Evolutionary conservation across 2,113 vertebrate genomes (phyloP), one percentile per base, ranked within the genome.

Genomic region (Tamias sibiricus): DNA sequence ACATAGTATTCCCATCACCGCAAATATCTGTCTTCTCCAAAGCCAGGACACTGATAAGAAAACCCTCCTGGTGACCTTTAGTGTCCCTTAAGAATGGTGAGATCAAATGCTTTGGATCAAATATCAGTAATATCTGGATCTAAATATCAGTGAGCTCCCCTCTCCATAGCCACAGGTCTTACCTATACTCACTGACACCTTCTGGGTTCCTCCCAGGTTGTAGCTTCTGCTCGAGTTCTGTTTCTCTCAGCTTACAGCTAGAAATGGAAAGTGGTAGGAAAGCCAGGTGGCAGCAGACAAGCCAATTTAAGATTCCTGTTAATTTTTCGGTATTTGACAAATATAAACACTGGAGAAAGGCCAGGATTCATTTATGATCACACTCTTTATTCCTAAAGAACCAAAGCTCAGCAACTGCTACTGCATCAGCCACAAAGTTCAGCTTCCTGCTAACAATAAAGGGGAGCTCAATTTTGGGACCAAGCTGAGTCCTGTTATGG

Each of bases 261-360:
- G 68, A 62, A 80, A 68, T 26, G n/a, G 49, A 17, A 80, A 44
- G 49, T 1, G 24, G 47, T 22, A 52, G 76, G 35, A 87, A 76
- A 94, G 77, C 88, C 96, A 97, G 88, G 96, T 79, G 90, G 83
- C 90, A 87, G 64, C 17, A n/a, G 11, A 7, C 32, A 86, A 74
- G 35, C 66, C 93, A 85, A 74, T 52, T 94, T 77, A 68, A 71
- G 89, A 93, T 81, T 76, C 69, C 86, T 87, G 89, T 94, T 96
- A 93, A 83, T 85, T 95, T 96, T 95, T 90, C 69, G 30, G 75
- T 97, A 89, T 96, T 97, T 97, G 93, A 80, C 97, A 97, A 97
- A 97, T 40, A 95, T 57, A 97, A 96, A 97, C 93, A 95, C 66
- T 74, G 64, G 22, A 57, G 26, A 42, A 52, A 69, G 44, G 42